Base-by-base conservation (phyloP, 2,888 invertebrate genomes). In the Seira sanloemensis region DNA sequence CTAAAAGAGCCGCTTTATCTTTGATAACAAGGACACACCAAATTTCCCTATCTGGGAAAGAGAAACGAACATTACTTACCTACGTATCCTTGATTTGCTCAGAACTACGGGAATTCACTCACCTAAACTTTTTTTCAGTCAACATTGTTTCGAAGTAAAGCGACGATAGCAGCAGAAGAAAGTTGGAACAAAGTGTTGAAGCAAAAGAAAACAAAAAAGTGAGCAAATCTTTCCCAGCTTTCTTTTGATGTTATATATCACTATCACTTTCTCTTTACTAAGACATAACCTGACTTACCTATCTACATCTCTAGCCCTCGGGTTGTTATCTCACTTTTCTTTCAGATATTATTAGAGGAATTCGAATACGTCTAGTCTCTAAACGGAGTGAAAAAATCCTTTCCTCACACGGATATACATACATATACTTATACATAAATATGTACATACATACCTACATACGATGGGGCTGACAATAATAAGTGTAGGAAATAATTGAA, bases 401-500 rank as follows among this genome's bases (percentile, higher is more conserved):
- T n/a, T n/a, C n/a, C n/a, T n/a, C n/a, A n/a, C n/a, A n/a, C n/a
- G n/a, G n/a, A n/a, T n/a, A n/a, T n/a, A n/a, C n/a, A n/a, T n/a
- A n/a, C n/a, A n/a, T n/a, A n/a, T n/a, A n/a, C n/a, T n/a, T n/a
- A n/a, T n/a, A n/a, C n/a, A n/a, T n/a, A n/a, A n/a, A n/a, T n/a
- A n/a, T n/a, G n/a, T n/a, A n/a, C n/a, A n/a, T n/a, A n/a, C n/a
- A n/a, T n/a, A n/a, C n/a, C n/a, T n/a, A n/a, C n/a, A n/a, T n/a
- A 37, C 37, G 12, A 37, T 4, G 37, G 5, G 12, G 37, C 12
- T 12, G 37, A 37, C 37, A 37, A 37, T 37, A 24, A 66, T 68
- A 37, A 54, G 72, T 83, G 82, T 73, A 83, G 76, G 66, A 77
- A 73, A 83, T 83, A 83, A 83, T 83, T 83, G 82, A 83, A 83